phyloP scores from a whole-genome alignment of 2,888 invertebrate species.

The Yponomeuta malinellus region DNA sequence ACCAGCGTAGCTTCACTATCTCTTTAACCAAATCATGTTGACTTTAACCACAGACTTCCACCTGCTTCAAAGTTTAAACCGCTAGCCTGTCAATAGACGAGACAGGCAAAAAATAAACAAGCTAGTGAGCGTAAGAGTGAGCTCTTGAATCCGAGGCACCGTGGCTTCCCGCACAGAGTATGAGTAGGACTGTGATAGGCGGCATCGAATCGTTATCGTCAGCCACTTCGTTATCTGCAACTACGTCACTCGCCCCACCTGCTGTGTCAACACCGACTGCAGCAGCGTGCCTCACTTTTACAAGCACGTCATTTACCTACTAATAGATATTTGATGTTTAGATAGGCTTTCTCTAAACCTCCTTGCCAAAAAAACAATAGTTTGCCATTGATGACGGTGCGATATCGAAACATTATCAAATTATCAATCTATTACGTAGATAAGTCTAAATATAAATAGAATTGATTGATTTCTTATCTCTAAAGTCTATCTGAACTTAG shows the following conservation, averaged over 20 bases:
- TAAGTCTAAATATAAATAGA: background rate
- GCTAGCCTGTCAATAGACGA: background rate
- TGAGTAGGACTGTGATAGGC: background rate
- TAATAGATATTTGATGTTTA: background rate
- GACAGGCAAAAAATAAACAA: background rate
- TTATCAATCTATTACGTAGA: background rate
- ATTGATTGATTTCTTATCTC: background rate
- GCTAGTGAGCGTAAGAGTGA: background rate
- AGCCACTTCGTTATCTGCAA: conserved; percentile 50
- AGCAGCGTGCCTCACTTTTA: background rate
- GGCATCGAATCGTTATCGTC: conserved; percentile 48
- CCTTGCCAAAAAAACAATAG: background rate
- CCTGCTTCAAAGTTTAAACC: background rate
- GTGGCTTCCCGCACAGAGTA: background rate
- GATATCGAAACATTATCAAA: background rate
- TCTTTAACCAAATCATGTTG: background rate
- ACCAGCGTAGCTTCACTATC: background rate
- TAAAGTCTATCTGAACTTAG: background rate
- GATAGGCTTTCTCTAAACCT: too few relatives aligned
- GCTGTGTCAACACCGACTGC: conserved; percentile 3
- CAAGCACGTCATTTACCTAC: background rate
- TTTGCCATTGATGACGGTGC: background rate
- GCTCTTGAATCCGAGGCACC: background rate
- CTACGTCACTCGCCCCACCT: conserved; percentile 50
- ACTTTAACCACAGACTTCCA: background rate